Evolutionary conservation across 2,888 invertebrate species (phyloP), one percentile per base, ranked within the genome.

Genomic region (Apotomis betuletana): DNA sequence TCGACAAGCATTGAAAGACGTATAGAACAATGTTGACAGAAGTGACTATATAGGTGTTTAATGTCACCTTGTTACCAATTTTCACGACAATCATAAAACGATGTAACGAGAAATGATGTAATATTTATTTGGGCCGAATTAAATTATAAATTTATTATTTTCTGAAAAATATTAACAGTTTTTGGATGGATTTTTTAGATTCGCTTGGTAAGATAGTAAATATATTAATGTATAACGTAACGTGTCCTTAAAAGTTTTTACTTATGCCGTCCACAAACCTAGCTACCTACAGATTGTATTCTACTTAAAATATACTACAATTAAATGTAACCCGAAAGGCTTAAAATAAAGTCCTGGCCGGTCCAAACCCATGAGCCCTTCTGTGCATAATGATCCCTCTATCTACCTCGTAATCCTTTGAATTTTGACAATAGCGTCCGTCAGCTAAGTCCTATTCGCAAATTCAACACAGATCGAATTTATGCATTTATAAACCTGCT

Each of bases 131-230:
- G 58, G 52, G 41, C 4, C 5, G 46, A 46, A 55, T 54, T 61
- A 9, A 49, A 49, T 15, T 51, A 65, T 13, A 27, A n/a, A 61
- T 12, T 10, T 38, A 49, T 10, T 41, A 44, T 44, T 61, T 41
- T 54, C 27, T 15, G 8, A n/a, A 27, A 15, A 57, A 70, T 67
- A 67, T 55, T 70, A 54, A 64, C 68, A 68, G 72, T 59, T 65
- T 77, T 80, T 83, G 80, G 77, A 90, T 91, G 91, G 90, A 89
- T 82, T 88, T 86, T 82, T 84, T 89, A 76, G 88, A 90, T 81
- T 86, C 86, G 62, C 80, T 87, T 70, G 89, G 90, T 90, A 82
- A 84, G 82, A 72, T 10, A 15, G 44, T 36, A 3, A 12, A 5
- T 54, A 52, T 51, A 4, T 44, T 69, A 63, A 58, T 13, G 27